phyloP scores from a whole-genome alignment of 2,797 vertebrate genomes.

The Manis javanica region DNA sequence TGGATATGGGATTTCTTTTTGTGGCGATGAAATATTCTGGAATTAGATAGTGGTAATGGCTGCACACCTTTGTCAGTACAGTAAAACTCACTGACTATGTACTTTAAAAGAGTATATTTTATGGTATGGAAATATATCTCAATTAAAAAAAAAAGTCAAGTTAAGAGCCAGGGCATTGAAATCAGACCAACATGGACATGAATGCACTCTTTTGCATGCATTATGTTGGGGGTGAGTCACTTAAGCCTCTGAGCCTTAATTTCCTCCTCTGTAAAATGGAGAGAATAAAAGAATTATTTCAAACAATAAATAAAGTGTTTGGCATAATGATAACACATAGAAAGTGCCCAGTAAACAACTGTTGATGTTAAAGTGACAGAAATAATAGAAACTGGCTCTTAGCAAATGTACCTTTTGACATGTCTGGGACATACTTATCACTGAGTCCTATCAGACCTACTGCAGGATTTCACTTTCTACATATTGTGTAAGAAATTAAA shows the following conservation, averaged over 20 bases:
- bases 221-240: not conserved
- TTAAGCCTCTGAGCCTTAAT: not conserved
- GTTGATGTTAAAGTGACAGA: not conserved
- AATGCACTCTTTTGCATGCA: not conserved
- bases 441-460: not conserved
- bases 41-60: not conserved
- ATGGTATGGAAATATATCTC: not conserved
- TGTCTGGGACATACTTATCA: not conserved
- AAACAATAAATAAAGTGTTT: not conserved
- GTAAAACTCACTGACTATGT: not conserved
- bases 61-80: not conserved
- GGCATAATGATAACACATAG: not conserved
- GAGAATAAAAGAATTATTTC: constrained; percentile 13
- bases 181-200: not conserved
- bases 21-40: not conserved
- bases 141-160: not conserved
- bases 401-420: not conserved
- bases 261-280: not conserved
- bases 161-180: not conserved
- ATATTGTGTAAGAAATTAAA: not conserved
- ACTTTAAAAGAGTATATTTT: not conserved
- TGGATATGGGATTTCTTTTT: not conserved
- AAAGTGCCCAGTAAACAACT: not conserved
- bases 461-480: not conserved
- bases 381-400: not conserved